Conservation (phyloP, 2,888 invertebrate species). For the Hedya salicella region DNA sequence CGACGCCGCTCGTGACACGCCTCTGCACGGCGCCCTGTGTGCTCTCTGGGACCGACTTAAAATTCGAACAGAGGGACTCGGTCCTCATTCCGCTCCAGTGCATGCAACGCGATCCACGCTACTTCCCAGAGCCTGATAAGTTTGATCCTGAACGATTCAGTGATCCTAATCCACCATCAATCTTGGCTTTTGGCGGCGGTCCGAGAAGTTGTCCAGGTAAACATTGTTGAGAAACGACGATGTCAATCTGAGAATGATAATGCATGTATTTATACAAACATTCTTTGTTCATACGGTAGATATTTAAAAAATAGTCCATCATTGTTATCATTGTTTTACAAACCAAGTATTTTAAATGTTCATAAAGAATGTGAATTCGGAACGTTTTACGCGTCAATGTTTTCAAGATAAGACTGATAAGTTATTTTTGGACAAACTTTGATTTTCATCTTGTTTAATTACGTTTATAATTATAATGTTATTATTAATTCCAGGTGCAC, state of each 20-base stretch:
- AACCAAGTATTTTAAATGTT: slow-evolving; percentile 41
- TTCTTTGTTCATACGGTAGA: slow-evolving; percentile 36
- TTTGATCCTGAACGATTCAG: slow-evolving; percentile 75
- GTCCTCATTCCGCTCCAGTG: slow-evolving; percentile 74
- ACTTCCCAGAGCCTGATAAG: slow-evolving; percentile 74
- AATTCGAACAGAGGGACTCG: slow-evolving; percentile 67
- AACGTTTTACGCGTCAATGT: background rate
- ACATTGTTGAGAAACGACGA: slow-evolving; percentile 41
- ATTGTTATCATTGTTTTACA: slow-evolving; percentile 46
- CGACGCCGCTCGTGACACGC: slow-evolving; percentile 75
- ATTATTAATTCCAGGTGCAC: slow-evolving; percentile 67
- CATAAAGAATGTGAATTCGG: slow-evolving; percentile 38
- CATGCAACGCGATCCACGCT: slow-evolving; percentile 71
- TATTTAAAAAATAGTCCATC: slow-evolving; percentile 38
- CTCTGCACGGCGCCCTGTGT: slow-evolving; percentile 72
- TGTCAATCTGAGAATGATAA: background rate
- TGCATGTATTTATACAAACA: slow-evolving; percentile 34
- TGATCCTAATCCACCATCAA: slow-evolving; percentile 67
- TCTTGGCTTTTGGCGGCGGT: slow-evolving; percentile 77
- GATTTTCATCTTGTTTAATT: background rate
- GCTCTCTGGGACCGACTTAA: slow-evolving; percentile 64
- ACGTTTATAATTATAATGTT: background rate
- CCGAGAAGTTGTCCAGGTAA: slow-evolving; percentile 79
- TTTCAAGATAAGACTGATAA: slow-evolving; percentile 1
- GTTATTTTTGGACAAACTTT: background rate